A percentile compares a stretch with the other conserved stretches of the same genome.
Conservation (phyloP, 2,888 invertebrate species). For the Unio delphinus region DNA sequence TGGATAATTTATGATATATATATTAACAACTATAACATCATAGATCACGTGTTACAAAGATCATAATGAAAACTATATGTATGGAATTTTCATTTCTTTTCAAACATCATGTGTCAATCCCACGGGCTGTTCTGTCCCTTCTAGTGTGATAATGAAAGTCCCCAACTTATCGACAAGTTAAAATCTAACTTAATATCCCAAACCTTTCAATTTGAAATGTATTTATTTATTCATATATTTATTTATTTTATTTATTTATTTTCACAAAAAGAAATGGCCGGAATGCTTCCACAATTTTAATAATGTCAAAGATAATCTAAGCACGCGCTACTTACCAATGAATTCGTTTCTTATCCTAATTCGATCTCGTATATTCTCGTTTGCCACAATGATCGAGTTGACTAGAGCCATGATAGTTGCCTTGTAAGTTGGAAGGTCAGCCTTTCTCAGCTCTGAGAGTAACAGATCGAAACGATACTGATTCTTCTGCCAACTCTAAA, state of each 20-base stretch:
- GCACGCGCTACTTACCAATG: constrained; percentile 80
- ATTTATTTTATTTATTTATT: neutral
- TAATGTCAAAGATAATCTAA: neutral
- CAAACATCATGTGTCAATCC: too few relatives aligned
- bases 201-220: too few relatives aligned
- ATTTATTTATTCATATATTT: neutral
- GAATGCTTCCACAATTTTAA: neutral
- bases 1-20: too few relatives aligned
- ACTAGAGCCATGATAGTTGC: constrained; percentile 92
- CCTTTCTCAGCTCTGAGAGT: constrained; percentile 85
- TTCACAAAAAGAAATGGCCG: neutral
- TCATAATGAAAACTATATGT: too few relatives aligned
- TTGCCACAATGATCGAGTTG: constrained; percentile 95
- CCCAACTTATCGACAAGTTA: too few relatives aligned
- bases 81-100: too few relatives aligned
- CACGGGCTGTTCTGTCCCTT: too few relatives aligned
- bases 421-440: constrained; percentile 87
- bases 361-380: constrained; percentile 88
- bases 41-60: too few relatives aligned
- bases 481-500: constrained; percentile 86
- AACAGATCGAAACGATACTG: constrained; percentile 91
- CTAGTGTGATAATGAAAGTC: too few relatives aligned
- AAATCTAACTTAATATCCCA: too few relatives aligned
- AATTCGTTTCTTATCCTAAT: constrained; percentile 93
- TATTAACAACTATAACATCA: too few relatives aligned